A percentile compares a stretch with the other conserved stretches of the same genome.
These are phyloP conservation scores for Microcebus tavaratra DNA, from an alignment of 2,113 vertebrate species.

Conservation along the genomic window DNA sequence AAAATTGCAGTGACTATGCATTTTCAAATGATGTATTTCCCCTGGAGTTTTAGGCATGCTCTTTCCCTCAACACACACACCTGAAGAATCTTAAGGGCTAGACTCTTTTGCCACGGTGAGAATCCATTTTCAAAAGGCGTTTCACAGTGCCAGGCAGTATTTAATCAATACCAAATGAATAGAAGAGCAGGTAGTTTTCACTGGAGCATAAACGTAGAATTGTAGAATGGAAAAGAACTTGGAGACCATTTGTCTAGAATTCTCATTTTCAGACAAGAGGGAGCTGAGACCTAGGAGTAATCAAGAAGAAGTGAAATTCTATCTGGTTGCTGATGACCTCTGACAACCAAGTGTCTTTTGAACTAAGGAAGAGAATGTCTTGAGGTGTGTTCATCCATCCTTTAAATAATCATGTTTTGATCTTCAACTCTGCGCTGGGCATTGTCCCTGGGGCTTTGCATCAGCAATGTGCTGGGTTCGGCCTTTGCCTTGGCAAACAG, in stretches of 20 bases:
- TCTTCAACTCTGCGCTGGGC: neutral
- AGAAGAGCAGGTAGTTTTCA: neutral
- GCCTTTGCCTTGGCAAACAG: neutral
- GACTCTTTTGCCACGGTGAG: neutral
- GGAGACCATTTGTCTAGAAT: neutral
- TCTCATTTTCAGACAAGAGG: neutral
- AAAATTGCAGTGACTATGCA: neutral
- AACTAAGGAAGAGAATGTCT: neutral
- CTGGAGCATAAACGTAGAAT: neutral
- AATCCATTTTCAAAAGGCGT: neutral
- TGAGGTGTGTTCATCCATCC: neutral
- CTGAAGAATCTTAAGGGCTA: neutral
- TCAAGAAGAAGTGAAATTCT: neutral
- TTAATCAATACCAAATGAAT: neutral
- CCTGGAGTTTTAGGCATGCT: neutral
- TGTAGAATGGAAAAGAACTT: neutral
- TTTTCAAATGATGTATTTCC: slow-evolving; percentile 19
- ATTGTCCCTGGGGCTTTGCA: neutral
- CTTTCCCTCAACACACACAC: neutral
- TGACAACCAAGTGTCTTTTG: neutral
- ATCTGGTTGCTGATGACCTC: neutral
- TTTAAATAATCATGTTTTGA: neutral
- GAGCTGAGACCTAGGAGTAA: neutral
- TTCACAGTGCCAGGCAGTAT: neutral
- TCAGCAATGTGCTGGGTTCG: neutral